These are phyloP conservation scores for Todiramphus chloris DNA, from an alignment of 2,113 vertebrate genomes.

Conservation along the genomic window DNA sequence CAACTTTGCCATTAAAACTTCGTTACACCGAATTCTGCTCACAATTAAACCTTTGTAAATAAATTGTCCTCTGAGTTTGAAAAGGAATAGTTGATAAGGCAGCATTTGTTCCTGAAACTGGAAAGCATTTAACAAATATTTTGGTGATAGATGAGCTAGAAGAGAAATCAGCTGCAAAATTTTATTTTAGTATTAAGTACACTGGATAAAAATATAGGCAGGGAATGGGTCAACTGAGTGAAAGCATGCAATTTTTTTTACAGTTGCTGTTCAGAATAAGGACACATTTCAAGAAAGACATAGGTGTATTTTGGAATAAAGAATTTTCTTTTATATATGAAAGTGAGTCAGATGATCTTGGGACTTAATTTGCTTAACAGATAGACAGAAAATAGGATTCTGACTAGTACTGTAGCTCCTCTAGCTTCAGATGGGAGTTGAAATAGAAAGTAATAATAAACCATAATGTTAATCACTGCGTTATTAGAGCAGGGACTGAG, in stretches of 20 bases:
- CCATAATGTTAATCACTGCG: conserved; percentile 43
- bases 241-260: neutral
- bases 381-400: conserved; percentile 50
- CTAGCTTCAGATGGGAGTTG: conserved; percentile 26
- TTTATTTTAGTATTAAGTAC: neutral
- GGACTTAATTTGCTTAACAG: conserved; percentile 51
- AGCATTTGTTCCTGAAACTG: neutral
- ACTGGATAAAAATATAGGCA: neutral
- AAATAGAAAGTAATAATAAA: conserved; percentile 56
- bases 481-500: conserved; percentile 40
- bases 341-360: conserved; percentile 41
- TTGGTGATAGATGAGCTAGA: neutral
- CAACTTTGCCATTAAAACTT: conserved; percentile 49
- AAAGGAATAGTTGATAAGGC: neutral
- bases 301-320: neutral
- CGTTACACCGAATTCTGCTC: conserved; percentile 34
- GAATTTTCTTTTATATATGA: conserved; percentile 8
- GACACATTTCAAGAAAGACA: conserved; percentile 24
- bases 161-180: neutral
- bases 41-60: conserved; percentile 45
- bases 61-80: conserved; percentile 26
- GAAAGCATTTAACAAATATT: conserved; percentile 1
- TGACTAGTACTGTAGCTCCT: neutral
- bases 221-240: neutral
- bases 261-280: conserved; percentile 5